Evolutionary conservation across 2,113 vertebrate genomes (phyloP).

Genomic region (Cinclus mexicanus): DNA sequence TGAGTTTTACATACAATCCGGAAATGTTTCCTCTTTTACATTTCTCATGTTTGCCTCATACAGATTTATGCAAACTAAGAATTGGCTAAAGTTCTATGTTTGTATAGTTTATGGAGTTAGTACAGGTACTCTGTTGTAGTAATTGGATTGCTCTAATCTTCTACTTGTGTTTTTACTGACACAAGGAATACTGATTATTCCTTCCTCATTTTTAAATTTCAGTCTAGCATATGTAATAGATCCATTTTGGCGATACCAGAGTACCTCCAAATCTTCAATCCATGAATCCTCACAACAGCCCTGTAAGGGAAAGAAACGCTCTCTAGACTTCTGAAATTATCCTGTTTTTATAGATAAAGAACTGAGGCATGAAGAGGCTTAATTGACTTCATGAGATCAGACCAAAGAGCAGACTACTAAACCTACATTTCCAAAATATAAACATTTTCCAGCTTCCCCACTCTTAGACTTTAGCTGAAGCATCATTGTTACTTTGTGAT

Average conservation of each 20-base stretch:
- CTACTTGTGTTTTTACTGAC: background rate
- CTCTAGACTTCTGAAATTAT: background rate
- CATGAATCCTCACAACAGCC: background rate
- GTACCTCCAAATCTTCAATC: background rate
- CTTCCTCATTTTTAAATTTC: background rate
- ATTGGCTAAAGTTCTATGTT: background rate
- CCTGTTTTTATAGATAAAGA: background rate
- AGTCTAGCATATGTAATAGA: background rate
- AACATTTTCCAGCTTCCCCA: background rate
- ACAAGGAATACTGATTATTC: background rate
- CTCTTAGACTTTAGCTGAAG: background rate
- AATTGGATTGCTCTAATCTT: background rate
- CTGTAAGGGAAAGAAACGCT: background rate
- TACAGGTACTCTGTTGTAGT: background rate
- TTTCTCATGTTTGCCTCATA: background rate
- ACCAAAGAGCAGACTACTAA: background rate
- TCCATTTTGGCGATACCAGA: background rate
- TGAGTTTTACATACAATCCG: background rate
- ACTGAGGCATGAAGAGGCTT: constrained; percentile 1
- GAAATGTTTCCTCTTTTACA: background rate
- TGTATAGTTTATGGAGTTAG: background rate
- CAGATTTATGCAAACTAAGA: constrained; percentile 24
- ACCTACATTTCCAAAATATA: background rate
- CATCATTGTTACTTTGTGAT: background rate
- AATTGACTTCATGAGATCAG: background rate